Evolutionary conservation across 2,797 vertebrate species (phyloP).

Genomic region (Sciaenops ocellatus): DNA sequence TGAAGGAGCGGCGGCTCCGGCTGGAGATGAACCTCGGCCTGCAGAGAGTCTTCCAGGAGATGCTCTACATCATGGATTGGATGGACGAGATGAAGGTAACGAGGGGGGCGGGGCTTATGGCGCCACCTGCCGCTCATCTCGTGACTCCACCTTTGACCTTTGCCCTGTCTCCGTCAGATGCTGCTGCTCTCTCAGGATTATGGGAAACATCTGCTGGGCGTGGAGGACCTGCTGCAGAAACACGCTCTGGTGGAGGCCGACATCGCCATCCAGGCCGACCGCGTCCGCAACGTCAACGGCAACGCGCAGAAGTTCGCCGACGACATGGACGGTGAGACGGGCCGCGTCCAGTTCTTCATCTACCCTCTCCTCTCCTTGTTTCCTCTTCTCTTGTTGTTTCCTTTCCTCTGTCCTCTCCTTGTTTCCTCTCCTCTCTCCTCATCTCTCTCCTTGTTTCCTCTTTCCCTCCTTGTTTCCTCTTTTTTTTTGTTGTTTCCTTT

Average conservation of each 20-base stretch:
- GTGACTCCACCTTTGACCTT: neutral
- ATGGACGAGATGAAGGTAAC: slow-evolving; percentile 98
- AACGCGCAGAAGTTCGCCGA: slow-evolving; percentile 95
- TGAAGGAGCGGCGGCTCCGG: slow-evolving; percentile 90
- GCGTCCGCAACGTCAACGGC: slow-evolving; percentile 92
- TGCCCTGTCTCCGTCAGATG: slow-evolving; percentile 83
- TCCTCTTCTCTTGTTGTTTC: too few relatives aligned
- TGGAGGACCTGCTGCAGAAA: slow-evolving; percentile 97
- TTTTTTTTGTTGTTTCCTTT: too few relatives aligned
- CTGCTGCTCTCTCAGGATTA: slow-evolving; percentile 97
- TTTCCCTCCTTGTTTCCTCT: too few relatives aligned
- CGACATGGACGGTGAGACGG: slow-evolving; percentile 89
- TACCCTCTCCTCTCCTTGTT: too few relatives aligned
- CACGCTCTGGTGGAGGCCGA: slow-evolving; percentile 97
- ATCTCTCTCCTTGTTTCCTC: too few relatives aligned
- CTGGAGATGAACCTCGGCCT: slow-evolving; percentile 96
- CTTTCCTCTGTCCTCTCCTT: too few relatives aligned
- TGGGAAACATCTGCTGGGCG: slow-evolving; percentile 95
- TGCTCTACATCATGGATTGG: slow-evolving; percentile 99
- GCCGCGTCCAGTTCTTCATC: too few relatives aligned
- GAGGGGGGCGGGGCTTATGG: too few relatives aligned
- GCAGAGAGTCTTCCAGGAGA: slow-evolving; percentile 97
- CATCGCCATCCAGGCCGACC: slow-evolving; percentile 94
- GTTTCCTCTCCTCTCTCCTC: too few relatives aligned
- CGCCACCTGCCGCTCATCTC: too few relatives aligned